Conservation (phyloP, 2,888 invertebrate genomes). For the Amphiduros pacificus region DNA sequence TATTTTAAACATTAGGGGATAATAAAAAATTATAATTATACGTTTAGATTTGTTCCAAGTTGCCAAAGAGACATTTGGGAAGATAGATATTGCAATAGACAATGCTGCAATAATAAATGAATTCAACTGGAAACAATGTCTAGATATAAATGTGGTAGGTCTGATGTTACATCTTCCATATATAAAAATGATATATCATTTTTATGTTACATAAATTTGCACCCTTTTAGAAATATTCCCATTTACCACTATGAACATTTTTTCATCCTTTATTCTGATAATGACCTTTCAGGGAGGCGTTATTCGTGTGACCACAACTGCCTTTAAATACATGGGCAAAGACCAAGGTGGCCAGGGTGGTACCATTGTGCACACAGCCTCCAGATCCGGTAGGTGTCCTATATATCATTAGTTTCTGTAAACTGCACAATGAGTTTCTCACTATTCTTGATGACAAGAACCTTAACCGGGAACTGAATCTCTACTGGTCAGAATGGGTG, state of each 20-base stretch:
- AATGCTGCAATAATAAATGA: constrained; percentile 16
- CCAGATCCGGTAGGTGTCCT: constrained; percentile 66
- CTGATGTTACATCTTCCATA: background rate
- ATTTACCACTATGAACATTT: background rate
- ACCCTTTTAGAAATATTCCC: background rate
- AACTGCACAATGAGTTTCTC: no score
- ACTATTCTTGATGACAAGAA: background rate
- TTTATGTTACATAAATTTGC: background rate
- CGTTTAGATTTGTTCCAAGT: background rate
- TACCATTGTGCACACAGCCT: constrained; percentile 74
- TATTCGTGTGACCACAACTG: constrained; percentile 65
- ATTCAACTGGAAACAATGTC: constrained; percentile 7
- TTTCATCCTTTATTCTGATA: background rate
- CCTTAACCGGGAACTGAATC: no score
- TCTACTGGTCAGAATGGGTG: no score
- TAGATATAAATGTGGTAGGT: constrained; percentile 11
- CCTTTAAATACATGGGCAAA: constrained; percentile 74
- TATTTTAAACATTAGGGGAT: no score
- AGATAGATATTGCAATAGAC: constrained; percentile 3
- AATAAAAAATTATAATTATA: no score
- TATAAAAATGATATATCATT: background rate
- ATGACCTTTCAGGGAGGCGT: constrained; percentile 64
- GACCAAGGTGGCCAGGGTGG: constrained; percentile 76
- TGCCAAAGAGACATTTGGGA: background rate
- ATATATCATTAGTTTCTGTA: no score